Evolutionary conservation across 2,113 vertebrate species (phyloP).

Genomic region (Ariopsis seemanni): DNA sequence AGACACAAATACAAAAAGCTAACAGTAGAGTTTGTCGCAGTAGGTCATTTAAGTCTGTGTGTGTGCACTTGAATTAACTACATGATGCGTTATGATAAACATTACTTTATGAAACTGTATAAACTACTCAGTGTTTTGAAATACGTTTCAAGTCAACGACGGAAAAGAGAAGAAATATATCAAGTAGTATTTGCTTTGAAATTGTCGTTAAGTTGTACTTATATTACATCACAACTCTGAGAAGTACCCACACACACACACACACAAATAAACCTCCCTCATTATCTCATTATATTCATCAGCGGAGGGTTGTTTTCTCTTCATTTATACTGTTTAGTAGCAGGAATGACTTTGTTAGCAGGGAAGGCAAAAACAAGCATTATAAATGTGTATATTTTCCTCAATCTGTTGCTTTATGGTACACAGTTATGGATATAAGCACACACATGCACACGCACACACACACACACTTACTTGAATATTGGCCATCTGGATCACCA

Average conservation of each 20-base stretch:
- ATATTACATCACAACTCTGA: neutral
- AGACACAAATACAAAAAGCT: too few relatives aligned
- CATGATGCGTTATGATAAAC: neutral
- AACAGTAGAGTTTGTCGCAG: too few relatives aligned
- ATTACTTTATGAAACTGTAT: neutral
- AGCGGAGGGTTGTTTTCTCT: neutral
- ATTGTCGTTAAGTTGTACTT: neutral
- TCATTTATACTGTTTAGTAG: neutral
- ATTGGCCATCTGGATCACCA: conserved; percentile 29
- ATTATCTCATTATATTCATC: neutral
- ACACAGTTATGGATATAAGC: neutral
- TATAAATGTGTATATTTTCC: neutral
- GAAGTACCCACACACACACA: neutral
- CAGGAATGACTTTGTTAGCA: neutral
- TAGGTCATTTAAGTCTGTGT: too few relatives aligned
- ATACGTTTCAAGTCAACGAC: neutral
- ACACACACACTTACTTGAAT: neutral
- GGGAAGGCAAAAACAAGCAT: neutral
- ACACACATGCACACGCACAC: neutral
- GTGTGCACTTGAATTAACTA: neutral
- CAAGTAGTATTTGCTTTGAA: neutral
- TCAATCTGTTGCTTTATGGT: neutral
- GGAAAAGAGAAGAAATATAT: neutral
- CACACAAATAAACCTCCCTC: neutral
- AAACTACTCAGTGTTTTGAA: neutral